These are phyloP conservation scores for Dinocampus coccinellae DNA, from an alignment of 2,888 invertebrate genomes.

Conservation along the genomic window DNA sequence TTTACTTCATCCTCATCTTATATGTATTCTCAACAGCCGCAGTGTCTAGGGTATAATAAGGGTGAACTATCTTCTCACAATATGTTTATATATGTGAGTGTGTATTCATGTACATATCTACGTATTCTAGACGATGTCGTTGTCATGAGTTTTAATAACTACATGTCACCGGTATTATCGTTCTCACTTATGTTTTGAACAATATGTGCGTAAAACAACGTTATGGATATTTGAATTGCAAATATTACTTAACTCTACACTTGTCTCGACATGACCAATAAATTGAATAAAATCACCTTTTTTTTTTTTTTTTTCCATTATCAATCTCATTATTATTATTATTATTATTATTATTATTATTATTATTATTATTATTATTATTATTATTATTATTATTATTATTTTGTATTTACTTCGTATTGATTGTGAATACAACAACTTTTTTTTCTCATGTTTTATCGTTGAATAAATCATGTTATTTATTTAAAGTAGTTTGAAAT, in stretches of 20 bases:
- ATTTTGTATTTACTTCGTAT: no score
- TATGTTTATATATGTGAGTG: not conserved
- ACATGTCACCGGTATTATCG: not conserved
- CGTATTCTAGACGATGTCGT: no score
- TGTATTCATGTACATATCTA: no score
- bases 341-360: no score
- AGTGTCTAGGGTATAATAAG: slow-evolving; percentile 26
- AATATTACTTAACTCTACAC: not conserved
- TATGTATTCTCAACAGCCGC: not conserved
- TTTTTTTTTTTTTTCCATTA: no score
- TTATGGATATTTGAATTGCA: not conserved
- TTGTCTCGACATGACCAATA: not conserved
- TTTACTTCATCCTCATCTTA: not conserved
- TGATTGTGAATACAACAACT: no score
- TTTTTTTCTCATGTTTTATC: no score
- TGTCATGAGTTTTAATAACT: slow-evolving; percentile 34
- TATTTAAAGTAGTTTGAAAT: no score
- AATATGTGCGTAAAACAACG: not conserved
- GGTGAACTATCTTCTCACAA: slow-evolving; percentile 33
- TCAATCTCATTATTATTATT: no score
- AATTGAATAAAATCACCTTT: not conserved
- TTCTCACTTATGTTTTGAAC: not conserved
- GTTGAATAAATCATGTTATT: no score
- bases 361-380: no score
- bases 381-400: no score